Conservation (phyloP, 2,113 vertebrate genomes). For the Puntigrus tetrazona region DNA sequence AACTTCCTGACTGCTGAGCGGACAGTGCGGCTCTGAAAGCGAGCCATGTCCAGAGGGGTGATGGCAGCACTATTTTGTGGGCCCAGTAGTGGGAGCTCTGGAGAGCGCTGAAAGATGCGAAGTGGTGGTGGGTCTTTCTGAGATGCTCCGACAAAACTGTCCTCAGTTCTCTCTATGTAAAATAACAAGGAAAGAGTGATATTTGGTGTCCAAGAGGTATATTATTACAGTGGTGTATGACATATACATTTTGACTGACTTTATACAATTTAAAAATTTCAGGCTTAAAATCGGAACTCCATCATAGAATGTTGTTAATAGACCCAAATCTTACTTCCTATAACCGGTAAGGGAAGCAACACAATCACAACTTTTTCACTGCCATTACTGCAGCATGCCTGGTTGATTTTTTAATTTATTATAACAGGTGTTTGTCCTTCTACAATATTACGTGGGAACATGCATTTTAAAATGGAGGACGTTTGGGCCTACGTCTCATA, state of each 20-base stretch:
- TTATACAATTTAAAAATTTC: too few species aligned
- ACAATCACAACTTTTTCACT: too few species aligned
- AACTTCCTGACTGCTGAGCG: constrained; percentile 77
- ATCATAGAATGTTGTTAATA: background rate
- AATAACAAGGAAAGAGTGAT: background rate
- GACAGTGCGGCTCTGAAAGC: constrained; percentile 90
- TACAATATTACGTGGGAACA: too few species aligned
- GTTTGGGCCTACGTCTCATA: too few species aligned
- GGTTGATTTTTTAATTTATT: too few species aligned
- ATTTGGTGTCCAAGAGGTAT: background rate
- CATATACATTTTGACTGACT: too few species aligned
- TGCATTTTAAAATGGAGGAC: too few species aligned
- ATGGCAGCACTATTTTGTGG: constrained; percentile 74
- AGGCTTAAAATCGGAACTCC: background rate
- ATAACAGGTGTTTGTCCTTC: too few species aligned
- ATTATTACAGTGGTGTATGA: background rate
- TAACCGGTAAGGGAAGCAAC: too few species aligned
- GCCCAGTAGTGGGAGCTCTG: constrained; percentile 66
- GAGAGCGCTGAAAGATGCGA: constrained; percentile 47
- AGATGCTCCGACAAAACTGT: constrained; percentile 75
- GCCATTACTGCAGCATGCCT: too few species aligned
- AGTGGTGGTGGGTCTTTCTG: constrained; percentile 64
- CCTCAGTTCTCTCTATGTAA: constrained; percentile 70
- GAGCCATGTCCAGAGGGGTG: constrained; percentile 87
- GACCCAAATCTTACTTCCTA: too few species aligned